Conservation (phyloP, 2,797 vertebrate species). For the Apodemus agrarius region DNA sequence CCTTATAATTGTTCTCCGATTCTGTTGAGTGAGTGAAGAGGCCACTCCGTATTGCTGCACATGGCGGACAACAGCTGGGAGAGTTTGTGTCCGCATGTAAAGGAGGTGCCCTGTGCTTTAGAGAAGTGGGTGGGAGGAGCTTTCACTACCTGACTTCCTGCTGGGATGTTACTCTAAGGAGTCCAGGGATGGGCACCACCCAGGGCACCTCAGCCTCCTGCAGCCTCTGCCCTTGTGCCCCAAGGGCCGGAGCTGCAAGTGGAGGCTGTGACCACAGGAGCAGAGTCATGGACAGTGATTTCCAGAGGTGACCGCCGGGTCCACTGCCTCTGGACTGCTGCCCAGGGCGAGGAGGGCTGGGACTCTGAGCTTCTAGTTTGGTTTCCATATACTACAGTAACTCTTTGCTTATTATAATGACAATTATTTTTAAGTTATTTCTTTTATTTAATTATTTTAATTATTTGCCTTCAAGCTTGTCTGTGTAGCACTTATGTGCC, state of each 20-base stretch:
- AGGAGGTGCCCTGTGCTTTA: slow-evolving; percentile 88
- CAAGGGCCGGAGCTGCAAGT: background rate
- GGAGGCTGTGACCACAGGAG: background rate
- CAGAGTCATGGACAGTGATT: background rate
- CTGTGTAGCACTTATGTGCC: background rate
- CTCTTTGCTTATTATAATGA: background rate
- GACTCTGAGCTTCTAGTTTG: background rate
- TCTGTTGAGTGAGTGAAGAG: slow-evolving; percentile 95
- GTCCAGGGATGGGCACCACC: accelerated
- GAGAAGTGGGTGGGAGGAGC: slow-evolving; percentile 91
- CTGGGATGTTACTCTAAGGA: slow-evolving; percentile 90
- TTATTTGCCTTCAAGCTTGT: background rate
- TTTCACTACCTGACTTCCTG: slow-evolving; percentile 91
- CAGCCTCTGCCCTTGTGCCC: background rate
- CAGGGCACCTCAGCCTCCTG: too few relatives aligned
- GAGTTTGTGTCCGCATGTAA: slow-evolving; percentile 96
- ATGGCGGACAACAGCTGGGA: slow-evolving; percentile 96
- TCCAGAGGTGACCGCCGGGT: background rate
- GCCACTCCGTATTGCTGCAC: slow-evolving; percentile 97
- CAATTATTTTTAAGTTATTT: background rate
- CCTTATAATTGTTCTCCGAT: slow-evolving; percentile 98
- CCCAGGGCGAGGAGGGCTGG: background rate
- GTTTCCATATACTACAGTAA: background rate
- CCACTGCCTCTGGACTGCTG: background rate
- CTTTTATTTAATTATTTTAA: background rate